A percentile compares a stretch with the other conserved stretches of the same genome.
Conservation (phyloP, 2,113 vertebrate genomes). For the Mola mola region DNA sequence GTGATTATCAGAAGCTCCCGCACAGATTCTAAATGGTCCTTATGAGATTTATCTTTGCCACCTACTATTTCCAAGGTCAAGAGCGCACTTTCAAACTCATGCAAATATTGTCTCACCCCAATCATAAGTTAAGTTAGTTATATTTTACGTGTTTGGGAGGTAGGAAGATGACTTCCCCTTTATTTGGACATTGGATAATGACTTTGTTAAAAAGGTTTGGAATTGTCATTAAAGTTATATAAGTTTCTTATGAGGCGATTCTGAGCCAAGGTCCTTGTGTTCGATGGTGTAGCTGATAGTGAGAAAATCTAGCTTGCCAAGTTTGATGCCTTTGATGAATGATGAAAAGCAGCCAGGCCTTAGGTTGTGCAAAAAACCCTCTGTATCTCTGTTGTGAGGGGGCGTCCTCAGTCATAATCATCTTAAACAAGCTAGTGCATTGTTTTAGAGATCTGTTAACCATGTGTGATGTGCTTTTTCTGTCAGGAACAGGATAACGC, state of each 20-base stretch:
- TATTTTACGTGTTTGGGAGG: background rate
- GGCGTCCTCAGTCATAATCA: constrained; percentile 62
- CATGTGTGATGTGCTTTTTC: constrained; percentile 51
- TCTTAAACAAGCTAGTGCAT: constrained; percentile 70
- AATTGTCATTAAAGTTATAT: constrained; percentile 3
- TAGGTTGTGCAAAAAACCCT: constrained; percentile 48
- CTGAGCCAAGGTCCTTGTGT: constrained; percentile 45
- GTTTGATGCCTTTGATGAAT: constrained; percentile 66
- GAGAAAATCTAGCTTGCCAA: constrained; percentile 53
- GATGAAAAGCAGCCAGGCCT: constrained; percentile 59
- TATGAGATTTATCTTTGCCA: constrained; percentile 5
- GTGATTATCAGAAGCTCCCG: background rate
- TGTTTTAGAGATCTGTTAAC: constrained; percentile 64
- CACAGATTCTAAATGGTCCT: background rate
- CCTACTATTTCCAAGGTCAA: background rate
- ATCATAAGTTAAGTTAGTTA: background rate
- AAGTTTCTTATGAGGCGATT: constrained; percentile 26
- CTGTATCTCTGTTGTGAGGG: constrained; percentile 63
- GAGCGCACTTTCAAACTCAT: background rate
- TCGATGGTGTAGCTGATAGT: constrained; percentile 57
- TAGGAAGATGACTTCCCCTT: background rate
- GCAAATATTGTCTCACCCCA: no score
- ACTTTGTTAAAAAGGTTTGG: constrained; percentile 11
- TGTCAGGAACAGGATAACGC: constrained; percentile 60
- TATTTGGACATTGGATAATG: background rate